Base-by-base conservation (phyloP, 2,797 vertebrate genomes). In the Thripadectes ignobilis region DNA sequence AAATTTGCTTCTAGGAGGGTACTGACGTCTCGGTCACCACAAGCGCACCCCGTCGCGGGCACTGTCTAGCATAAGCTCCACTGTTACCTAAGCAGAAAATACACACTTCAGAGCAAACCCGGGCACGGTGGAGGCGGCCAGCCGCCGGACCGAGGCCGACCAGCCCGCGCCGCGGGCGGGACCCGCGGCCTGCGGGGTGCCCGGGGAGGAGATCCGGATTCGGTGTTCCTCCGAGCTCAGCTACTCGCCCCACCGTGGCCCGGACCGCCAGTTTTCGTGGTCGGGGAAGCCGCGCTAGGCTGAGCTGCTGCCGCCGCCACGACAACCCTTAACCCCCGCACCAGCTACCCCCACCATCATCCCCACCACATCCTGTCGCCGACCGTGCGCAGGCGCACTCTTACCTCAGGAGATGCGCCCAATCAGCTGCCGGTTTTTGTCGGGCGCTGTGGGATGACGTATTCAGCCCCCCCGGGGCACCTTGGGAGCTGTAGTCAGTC, bases 401-500 rank as follows among this genome's bases (percentile, higher is more conserved):
- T 2, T 1, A 6, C 57, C 8, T 14, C 32, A 18, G 5, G 11
- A 9, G 10, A 6, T 12, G 3, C 14, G 1, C 1, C 21, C 12
- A 10, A 7, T 1, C 12, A 19, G 5, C 61, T 20, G 49, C 88
- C 96, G 85, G 92, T 27, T 55, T 55, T 6, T 3, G 1, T 2
- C 11, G 16, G 18, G 75, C 49, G 34, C 55, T 12, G 21, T 10
- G 71, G 86, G 32, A 61, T 45, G 23, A 19, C n/a, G 72, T 54
- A 41, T 51, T 3, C 4, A 5, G 0, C 1, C 6, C 4, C 16
- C 16, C 19, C 5, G 9, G 19, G 34, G 22, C 26, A 36, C 34
- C 15, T 26, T 48, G 69, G 69, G 69, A 68, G 34, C 6, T 27
- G 39, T 19, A 34, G 30, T 30, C 38, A 7, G 38, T 6, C 10